Percentiles rank a stretch among this genome's conserved stretches.
These are phyloP conservation scores for Menidia menidia DNA, from an alignment of 2,797 vertebrate genomes.

Conservation along the genomic window DNA sequence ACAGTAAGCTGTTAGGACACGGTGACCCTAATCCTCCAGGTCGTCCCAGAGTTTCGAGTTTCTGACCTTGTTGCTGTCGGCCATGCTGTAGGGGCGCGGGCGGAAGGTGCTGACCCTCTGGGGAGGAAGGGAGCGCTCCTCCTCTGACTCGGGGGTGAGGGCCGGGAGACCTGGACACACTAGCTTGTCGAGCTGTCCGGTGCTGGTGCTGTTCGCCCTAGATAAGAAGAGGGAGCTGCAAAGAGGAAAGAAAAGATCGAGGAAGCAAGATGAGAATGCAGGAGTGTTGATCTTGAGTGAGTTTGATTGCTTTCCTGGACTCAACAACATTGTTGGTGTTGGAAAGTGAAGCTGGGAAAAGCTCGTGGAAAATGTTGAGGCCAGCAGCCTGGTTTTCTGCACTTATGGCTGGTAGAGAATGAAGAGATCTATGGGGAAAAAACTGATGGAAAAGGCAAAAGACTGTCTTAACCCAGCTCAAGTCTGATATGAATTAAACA, in stretches of 20 bases:
- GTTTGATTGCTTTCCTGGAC: constrained; percentile 4
- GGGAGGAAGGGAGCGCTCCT: constrained; percentile 74
- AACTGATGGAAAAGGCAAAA: constrained; percentile 10
- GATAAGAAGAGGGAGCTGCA: constrained; percentile 81
- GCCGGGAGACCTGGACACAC: constrained; percentile 66
- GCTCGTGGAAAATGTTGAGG: constrained; percentile 24
- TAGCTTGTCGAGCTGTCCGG: constrained; percentile 85
- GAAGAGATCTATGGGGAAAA: constrained; percentile 21
- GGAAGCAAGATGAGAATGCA: constrained; percentile 21
- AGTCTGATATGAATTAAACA: constrained; percentile 7
- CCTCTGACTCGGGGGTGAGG: constrained; percentile 76
- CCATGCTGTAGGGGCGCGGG: constrained; percentile 89
- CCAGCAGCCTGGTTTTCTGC: not conserved
- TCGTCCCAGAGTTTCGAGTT: constrained; percentile 15
- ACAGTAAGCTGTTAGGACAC: not conserved
- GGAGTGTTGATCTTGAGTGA: constrained; percentile 28
- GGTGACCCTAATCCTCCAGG: constrained; percentile 19
- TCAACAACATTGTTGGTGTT: constrained; percentile 51
- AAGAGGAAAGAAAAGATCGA: constrained; percentile 18
- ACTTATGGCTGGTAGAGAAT: constrained; percentile 10
- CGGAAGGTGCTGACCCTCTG: constrained; percentile 86
- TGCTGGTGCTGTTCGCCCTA: constrained; percentile 88
- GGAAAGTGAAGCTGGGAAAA: constrained; percentile 15
- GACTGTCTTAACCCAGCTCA: constrained; percentile 9
- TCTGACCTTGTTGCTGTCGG: constrained; percentile 83